These are phyloP conservation scores for Ctenochaetus hawaiiensis DNA, from an alignment of 2,797 vertebrate genomes.

Conservation along the genomic window DNA sequence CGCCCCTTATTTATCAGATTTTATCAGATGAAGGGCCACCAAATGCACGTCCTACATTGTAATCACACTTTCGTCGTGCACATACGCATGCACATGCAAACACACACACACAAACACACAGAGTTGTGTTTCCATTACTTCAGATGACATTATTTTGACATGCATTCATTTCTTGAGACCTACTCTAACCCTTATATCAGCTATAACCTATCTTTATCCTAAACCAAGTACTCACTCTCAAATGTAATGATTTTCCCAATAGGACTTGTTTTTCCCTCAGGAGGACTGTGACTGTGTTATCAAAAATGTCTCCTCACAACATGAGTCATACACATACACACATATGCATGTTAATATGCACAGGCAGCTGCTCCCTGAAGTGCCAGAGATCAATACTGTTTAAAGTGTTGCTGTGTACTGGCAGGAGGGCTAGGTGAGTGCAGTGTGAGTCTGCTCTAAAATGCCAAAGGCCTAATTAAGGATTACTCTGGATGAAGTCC, in stretches of 20 bases:
- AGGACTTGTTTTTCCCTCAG: no score
- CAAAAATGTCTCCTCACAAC: not conserved
- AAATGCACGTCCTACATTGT: slow-evolving; percentile 14
- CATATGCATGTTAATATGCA: slow-evolving; percentile 13
- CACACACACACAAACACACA: slow-evolving; percentile 4
- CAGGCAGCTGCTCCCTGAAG: slow-evolving; percentile 46
- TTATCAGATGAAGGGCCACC: slow-evolving; percentile 22
- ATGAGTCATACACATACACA: slow-evolving; percentile 11
- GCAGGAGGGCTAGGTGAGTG: slow-evolving; percentile 65
- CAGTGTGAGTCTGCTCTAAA: slow-evolving; percentile 66
- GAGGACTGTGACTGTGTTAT: no score
- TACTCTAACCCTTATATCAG: no score
- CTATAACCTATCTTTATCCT: no score
- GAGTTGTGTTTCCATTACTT: no score
- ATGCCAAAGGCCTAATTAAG: slow-evolving; percentile 80
- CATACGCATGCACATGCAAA: no score
- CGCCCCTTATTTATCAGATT: slow-evolving; percentile 25
- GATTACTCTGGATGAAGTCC: slow-evolving; percentile 77
- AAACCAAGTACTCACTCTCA: no score
- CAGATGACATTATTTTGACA: no score
- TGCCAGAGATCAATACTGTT: slow-evolving; percentile 72
- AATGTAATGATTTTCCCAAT: no score
- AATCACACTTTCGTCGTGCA: slow-evolving; percentile 23
- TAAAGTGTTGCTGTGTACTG: slow-evolving; percentile 62
- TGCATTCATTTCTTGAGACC: no score